Percentiles rank a stretch among this genome's conserved stretches.
Evolutionary conservation across 2,888 invertebrate genomes (phyloP).

Genomic region (Iphiclides podalirius): DNA sequence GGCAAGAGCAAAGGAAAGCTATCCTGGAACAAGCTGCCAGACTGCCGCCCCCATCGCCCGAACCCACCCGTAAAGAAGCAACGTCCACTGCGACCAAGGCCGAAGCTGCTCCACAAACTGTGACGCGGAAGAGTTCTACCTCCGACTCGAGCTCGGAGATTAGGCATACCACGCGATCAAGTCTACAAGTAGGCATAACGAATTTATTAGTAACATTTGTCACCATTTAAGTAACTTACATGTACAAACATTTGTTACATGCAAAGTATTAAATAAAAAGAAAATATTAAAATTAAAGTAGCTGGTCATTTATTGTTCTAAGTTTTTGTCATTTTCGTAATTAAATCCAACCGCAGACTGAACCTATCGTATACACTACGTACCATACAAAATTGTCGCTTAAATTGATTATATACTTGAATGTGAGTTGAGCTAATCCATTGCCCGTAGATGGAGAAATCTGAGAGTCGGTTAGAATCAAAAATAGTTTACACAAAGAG

Average conservation of each 20-base stretch:
- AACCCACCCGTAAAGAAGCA: conserved; percentile 17
- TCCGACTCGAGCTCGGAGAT: conserved; percentile 23
- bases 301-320: too few relatives aligned
- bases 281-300: too few relatives aligned
- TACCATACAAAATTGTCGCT: too few relatives aligned
- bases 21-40: conserved; percentile 72
- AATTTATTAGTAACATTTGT: too few relatives aligned
- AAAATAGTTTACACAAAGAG: conserved; percentile 22
- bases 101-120: conserved; percentile 1
- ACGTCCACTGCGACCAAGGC: not conserved
- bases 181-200: conserved; percentile 37
- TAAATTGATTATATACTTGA: too few relatives aligned
- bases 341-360: too few relatives aligned
- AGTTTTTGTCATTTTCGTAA: too few relatives aligned
- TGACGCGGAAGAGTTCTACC: conserved; percentile 19
- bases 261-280: too few relatives aligned
- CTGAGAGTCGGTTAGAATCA: conserved; percentile 34
- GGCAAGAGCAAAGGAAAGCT: conserved; percentile 85
- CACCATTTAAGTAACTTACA: too few relatives aligned
- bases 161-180: conserved; percentile 28
- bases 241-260: too few relatives aligned
- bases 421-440: too few relatives aligned
- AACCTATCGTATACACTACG: too few relatives aligned
- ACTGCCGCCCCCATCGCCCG: conserved; percentile 45
- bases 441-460: conserved; percentile 26